Conservation (phyloP, 2,888 invertebrate species). For the Diarsia mendica region DNA sequence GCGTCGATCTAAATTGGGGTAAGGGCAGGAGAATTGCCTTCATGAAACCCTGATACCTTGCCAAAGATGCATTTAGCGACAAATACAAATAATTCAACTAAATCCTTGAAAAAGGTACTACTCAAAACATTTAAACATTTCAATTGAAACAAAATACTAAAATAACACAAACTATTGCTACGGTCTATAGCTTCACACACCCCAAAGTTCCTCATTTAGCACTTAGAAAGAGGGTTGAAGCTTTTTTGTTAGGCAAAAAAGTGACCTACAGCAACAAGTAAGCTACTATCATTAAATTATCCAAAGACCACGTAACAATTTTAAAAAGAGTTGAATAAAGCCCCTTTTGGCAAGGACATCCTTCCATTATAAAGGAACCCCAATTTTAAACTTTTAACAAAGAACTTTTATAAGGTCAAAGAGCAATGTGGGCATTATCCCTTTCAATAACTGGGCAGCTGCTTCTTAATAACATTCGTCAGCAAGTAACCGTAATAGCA, state of each 20-base stretch:
- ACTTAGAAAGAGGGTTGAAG: not conserved
- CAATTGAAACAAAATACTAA: not conserved
- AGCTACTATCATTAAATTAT: not conserved
- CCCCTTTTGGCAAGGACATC: not conserved
- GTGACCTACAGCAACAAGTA: not conserved
- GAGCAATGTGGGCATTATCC: not conserved
- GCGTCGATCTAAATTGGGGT: not conserved
- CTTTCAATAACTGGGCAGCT: constrained; percentile 21
- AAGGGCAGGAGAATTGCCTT: constrained; percentile 12
- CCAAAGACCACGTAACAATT: not conserved
- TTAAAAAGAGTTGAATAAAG: not conserved
- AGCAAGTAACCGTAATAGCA: not conserved
- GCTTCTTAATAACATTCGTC: not conserved
- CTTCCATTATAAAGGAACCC: not conserved
- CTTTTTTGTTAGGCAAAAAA: not conserved
- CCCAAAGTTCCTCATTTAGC: not conserved
- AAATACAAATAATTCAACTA: constrained; percentile 19
- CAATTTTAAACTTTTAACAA: constrained; percentile 8
- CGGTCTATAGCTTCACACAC: not conserved
- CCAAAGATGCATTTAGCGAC: constrained; percentile 35
- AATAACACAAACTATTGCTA: not conserved
- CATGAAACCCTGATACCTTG: constrained; percentile 31
- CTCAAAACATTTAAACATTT: not conserved
- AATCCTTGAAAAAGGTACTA: constrained; percentile 30
- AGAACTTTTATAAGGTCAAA: constrained; percentile 14